Conservation (phyloP, 2,113 vertebrate species). For the Zosterops hypoxanthus region DNA sequence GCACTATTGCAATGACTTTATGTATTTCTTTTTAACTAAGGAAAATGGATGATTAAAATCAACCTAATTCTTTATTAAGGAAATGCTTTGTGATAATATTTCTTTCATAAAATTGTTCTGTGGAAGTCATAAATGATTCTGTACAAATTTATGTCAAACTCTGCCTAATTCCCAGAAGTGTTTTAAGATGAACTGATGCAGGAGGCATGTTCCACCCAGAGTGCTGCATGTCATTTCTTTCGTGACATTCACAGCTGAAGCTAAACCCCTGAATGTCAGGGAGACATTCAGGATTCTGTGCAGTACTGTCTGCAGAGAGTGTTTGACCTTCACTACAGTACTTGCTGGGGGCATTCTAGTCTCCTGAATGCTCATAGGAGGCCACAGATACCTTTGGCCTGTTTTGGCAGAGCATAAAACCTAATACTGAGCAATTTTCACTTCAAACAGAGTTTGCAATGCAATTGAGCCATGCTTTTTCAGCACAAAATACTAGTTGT, state of each 20-base stretch:
- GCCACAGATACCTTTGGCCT: background rate
- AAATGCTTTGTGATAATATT: constrained; percentile 35
- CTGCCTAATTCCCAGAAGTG: constrained; percentile 24
- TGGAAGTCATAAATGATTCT: background rate
- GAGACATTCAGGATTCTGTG: constrained; percentile 34
- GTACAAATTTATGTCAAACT: constrained; percentile 9
- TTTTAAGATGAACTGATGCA: constrained; percentile 20
- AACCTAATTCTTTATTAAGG: constrained; percentile 48
- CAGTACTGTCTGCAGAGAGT: constrained; percentile 22
- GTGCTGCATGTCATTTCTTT: background rate
- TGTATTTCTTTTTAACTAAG: constrained; percentile 25
- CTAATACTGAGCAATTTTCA: background rate
- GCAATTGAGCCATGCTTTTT: background rate
- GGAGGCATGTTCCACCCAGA: background rate
- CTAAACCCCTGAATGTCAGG: constrained; percentile 48
- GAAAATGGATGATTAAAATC: background rate
- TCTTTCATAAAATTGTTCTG: constrained; percentile 7
- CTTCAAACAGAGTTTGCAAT: background rate
- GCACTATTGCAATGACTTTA: background rate
- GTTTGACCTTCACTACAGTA: constrained; percentile 33
- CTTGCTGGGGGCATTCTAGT: constrained; percentile 52
- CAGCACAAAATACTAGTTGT: background rate
- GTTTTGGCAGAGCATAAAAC: constrained; percentile 15
- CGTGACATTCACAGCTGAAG: constrained; percentile 16
- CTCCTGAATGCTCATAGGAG: constrained; percentile 30